A percentile compares a stretch with the other conserved stretches of the same genome.
Evolutionary conservation across 1,140 invertebrate genomes (phyloP).

Genomic region (Bombus turneri): DNA sequence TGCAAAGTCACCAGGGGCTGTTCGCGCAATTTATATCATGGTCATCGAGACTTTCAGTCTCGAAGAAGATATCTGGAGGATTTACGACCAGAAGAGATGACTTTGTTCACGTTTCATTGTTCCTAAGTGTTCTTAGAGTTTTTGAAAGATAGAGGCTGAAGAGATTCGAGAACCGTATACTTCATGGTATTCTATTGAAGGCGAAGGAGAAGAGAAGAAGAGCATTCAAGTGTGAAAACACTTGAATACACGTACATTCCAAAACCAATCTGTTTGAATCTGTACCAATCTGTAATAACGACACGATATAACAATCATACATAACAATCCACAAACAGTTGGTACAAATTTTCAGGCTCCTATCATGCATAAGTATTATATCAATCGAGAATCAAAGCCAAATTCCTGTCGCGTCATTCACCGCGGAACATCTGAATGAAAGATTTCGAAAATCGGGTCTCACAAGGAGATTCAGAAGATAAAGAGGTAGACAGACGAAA

Average conservation of each 20-base stretch:
- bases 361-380: too few relatives aligned
- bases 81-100: too few relatives aligned
- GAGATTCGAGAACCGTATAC: too few relatives aligned
- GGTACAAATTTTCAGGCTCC: not conserved
- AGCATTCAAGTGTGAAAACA: too few relatives aligned
- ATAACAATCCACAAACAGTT: not conserved
- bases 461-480: constrained; percentile 12
- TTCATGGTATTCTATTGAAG: too few relatives aligned
- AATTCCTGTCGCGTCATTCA: not conserved
- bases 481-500: constrained; percentile 20
- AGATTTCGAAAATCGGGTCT: constrained; percentile 11
- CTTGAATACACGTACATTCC: too few relatives aligned
- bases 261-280: too few relatives aligned
- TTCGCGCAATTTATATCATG: not conserved
- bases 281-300: too few relatives aligned
- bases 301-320: not conserved
- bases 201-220: too few relatives aligned
- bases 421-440: not conserved
- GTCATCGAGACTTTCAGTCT: not conserved
- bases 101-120: too few relatives aligned
- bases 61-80: not conserved
- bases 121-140: too few relatives aligned
- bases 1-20: not conserved
- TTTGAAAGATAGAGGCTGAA: too few relatives aligned
- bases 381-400: not conserved